Evolutionary conservation across 2,888 invertebrate genomes (phyloP).

Genomic region (Mycalesis mineus): DNA sequence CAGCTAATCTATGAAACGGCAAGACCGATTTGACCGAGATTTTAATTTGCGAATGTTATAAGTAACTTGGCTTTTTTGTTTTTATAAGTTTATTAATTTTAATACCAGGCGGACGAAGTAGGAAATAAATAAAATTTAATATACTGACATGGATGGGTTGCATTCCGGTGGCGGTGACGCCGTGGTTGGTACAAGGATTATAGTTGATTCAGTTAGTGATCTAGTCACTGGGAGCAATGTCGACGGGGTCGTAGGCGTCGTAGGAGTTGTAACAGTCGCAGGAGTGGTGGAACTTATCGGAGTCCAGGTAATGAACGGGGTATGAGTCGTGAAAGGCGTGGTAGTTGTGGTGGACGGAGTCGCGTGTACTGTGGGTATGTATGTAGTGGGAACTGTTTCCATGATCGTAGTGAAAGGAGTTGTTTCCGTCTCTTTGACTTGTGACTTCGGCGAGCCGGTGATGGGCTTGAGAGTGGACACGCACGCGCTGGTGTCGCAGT

Average conservation of each 20-base stretch:
- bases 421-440: constrained; percentile 33
- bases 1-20: no score
- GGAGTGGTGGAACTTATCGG: constrained; percentile 4
- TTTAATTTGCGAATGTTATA: no score
- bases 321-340: not conserved
- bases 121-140: no score
- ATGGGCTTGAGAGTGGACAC: constrained; percentile 35
- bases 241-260: constrained; percentile 16
- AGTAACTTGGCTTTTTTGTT: no score
- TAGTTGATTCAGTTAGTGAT: constrained; percentile 3
- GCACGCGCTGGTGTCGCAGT: constrained; percentile 81
- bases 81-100: no score
- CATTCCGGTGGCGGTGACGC: constrained; percentile 64
- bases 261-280: not conserved
- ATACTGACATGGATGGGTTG: constrained; percentile 49
- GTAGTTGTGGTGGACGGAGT: constrained; percentile 18
- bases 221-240: constrained; percentile 1
- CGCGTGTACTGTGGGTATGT: constrained; percentile 1
- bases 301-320: constrained; percentile 1
- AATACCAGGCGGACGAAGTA: no score
- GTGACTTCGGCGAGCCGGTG: constrained; percentile 40
- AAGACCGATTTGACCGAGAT: no score
- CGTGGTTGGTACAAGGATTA: constrained; percentile 37
- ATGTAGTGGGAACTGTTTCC: constrained; percentile 13
- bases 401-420: constrained; percentile 11